Base-by-base conservation (phyloP, 2,888 invertebrate species). In the Priocnemis perturbator region DNA sequence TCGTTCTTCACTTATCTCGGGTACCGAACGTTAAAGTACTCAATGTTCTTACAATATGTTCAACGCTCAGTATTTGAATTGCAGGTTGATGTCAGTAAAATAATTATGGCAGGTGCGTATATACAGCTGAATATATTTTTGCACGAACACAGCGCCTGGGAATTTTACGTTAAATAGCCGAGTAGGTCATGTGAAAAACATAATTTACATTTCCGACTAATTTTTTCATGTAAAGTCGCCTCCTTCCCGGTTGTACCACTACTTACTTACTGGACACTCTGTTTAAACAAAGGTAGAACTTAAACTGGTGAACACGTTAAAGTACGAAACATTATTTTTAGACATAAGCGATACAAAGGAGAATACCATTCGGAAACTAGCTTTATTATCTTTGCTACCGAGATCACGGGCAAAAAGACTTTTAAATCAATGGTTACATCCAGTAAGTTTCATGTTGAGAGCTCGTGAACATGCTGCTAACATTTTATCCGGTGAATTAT, bases 1-100 rank as follows among this genome's bases (percentile, higher is more conserved):
- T 96, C 97, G 3, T 97, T 96, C 90, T 95, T 97, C 88, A 95
- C 96, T 1, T 96, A 95, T 88, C 91, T 97, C 63, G 97, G 96
- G 0, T 96, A 95, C 89, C 91, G 94, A 79, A 93, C 95, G 23
- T 90, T 97, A 74, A 92, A 93, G 30, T 95, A 94, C 89, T 92
- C 94, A 74, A 92, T 94, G 86, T 97, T 97, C 88, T 89, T 95
- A 81, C 96, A 96, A 88, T 96, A 96, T 88, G 94, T 96, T 66
- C 93, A 94, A 79, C 91, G 94, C 81, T 94, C 95, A 86, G 96
- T 96, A 53, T 94, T 97, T 80, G 95, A 96, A 84, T 89, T 97
- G 76, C 97, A 96, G 90, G 94, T 96, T 26, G 96, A 96, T 85
- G 95, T 96, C 1, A 94, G 96, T 91, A 96, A 96, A 90, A 92